These are phyloP conservation scores for Columba guinea DNA, from an alignment of 2,797 vertebrate genomes.

Conservation along the genomic window DNA sequence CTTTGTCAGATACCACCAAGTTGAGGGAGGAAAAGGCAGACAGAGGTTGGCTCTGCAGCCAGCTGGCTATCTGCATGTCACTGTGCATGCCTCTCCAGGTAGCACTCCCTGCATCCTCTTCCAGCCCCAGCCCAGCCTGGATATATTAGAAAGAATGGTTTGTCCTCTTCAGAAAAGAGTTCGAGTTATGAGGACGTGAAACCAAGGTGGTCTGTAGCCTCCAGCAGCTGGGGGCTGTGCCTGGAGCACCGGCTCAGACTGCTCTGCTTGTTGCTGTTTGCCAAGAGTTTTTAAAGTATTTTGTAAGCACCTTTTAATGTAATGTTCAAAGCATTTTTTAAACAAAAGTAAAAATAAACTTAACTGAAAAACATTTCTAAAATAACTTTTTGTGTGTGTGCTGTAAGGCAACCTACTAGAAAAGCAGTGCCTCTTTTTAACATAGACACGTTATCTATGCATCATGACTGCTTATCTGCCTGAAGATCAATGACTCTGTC, in stretches of 20 bases:
- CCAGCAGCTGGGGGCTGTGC: neutral
- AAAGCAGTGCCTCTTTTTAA: neutral
- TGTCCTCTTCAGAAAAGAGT: neutral
- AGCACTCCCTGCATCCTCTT: neutral
- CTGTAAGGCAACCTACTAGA: neutral
- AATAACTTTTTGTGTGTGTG: neutral
- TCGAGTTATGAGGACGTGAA: neutral
- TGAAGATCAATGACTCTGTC: neutral
- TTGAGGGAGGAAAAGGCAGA: neutral
- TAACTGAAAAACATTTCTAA: neutral
- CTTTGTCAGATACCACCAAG: rapidly evolving
- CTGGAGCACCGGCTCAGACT: neutral
- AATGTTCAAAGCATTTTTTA: neutral
- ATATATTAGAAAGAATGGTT: neutral
- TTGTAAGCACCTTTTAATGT: neutral
- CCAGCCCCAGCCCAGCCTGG: neutral
- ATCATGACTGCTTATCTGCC: neutral
- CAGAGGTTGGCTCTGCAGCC: neutral
- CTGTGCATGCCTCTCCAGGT: neutral
- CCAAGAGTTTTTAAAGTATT: neutral
- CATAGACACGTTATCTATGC: rapidly evolving
- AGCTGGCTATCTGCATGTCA: neutral
- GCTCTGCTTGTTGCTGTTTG: neutral
- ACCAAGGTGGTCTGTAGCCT: neutral
- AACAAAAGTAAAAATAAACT: neutral